Percentiles rank a stretch among this genome's conserved stretches.
Conservation (phyloP, 1,140 invertebrate genomes). For the Panulirus ornatus region DNA sequence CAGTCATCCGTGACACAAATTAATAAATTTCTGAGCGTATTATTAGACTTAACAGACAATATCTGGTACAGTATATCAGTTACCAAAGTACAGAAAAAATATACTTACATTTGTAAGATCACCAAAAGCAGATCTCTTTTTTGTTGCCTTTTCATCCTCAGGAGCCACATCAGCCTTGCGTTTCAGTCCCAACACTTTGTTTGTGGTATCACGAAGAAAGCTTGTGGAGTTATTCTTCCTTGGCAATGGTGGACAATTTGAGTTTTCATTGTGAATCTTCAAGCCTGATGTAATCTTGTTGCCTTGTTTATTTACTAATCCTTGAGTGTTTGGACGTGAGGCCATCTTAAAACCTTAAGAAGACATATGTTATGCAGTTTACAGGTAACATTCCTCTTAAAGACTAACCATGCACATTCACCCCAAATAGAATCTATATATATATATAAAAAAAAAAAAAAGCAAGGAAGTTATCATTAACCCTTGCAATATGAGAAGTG, state of each 20-base stretch:
- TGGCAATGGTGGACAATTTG: slow-evolving; percentile 57
- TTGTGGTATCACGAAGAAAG: slow-evolving; percentile 33
- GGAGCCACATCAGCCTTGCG: slow-evolving; percentile 58
- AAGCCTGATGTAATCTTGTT: slow-evolving; percentile 16
- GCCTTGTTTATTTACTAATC: not conserved
- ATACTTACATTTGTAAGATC: slow-evolving; percentile 74
- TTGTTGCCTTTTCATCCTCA: slow-evolving; percentile 46
- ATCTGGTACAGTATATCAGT: no score
- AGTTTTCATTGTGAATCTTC: slow-evolving; percentile 67
- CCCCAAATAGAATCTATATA: not conserved
- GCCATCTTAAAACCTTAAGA: not conserved
- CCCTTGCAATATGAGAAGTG: no score
- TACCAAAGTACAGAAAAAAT: no score
- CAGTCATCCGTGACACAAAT: no score
- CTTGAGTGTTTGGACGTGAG: slow-evolving; percentile 35
- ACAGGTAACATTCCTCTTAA: no score
- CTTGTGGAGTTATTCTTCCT: slow-evolving; percentile 23
- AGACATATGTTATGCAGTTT: not conserved
- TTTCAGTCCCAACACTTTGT: slow-evolving; percentile 57
- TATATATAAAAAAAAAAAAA: no score
- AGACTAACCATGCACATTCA: not conserved
- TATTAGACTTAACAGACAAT: no score
- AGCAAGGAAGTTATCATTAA: no score
- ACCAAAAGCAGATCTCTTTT: slow-evolving; percentile 70
- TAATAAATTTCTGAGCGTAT: no score